A percentile compares a stretch with the other conserved stretches of the same genome.
These are phyloP conservation scores for Calephelis virginiensis DNA, from an alignment of 1,140 invertebrate species.

Conservation along the genomic window DNA sequence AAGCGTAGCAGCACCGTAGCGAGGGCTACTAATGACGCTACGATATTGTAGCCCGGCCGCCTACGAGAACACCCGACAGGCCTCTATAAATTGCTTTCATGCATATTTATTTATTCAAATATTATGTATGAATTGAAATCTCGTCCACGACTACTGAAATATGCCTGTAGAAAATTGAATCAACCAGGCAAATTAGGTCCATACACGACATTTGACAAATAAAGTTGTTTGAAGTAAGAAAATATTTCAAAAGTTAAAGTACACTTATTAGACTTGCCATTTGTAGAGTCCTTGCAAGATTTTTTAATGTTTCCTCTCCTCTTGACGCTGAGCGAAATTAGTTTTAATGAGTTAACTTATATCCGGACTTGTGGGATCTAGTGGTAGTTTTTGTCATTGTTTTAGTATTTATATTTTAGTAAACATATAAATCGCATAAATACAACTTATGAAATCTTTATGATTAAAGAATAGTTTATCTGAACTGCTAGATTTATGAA, in stretches of 20 bases:
- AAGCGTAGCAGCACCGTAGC: conserved; percentile 50
- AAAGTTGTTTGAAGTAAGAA: conserved; percentile 31
- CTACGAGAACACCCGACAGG: conserved; percentile 41
- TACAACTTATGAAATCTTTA: no score
- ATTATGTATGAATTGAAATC: conserved; percentile 77
- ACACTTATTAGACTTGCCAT: conserved; percentile 42
- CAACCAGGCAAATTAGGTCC: conserved; percentile 50
- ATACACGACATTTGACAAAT: conserved; percentile 15
- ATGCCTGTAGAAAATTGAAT: conserved; percentile 66
- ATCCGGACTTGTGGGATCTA: conserved; percentile 36
- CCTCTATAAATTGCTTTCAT: conserved; percentile 77
- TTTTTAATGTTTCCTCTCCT: conserved; percentile 48
- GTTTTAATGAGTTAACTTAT: conserved; percentile 58
- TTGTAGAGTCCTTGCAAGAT: conserved; percentile 38
- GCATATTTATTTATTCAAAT: conserved; percentile 79
- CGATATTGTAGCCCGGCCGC: conserved; percentile 59
- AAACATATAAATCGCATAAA: no score
- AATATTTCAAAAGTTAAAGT: conserved; percentile 37
- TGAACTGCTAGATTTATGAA: no score
- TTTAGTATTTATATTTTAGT: neutral
- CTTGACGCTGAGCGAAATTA: conserved; percentile 49
- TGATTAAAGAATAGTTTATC: no score
- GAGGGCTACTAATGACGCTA: conserved; percentile 63
- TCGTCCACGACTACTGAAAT: conserved; percentile 67
- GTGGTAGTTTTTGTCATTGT: neutral